Evolutionary conservation across 2,113 vertebrate genomes (phyloP).

Genomic region (Python bivittatus): DNA sequence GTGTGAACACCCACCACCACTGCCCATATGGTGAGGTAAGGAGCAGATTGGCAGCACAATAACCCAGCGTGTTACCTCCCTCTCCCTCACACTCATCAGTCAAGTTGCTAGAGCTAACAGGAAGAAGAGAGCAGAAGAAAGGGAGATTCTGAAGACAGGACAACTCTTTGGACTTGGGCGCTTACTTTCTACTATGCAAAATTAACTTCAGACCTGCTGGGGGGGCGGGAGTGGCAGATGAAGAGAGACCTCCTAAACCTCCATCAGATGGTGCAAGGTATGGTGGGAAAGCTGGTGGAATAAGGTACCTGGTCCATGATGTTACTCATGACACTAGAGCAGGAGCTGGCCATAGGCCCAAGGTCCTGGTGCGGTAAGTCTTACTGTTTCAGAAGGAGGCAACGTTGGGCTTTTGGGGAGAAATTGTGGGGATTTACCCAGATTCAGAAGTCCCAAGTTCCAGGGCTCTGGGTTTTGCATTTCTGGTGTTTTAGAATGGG

Average conservation of each 20-base stretch:
- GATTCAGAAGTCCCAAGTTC: background rate
- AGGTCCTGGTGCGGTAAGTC: background rate
- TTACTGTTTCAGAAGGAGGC: background rate
- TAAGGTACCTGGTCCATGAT: background rate
- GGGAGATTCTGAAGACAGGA: background rate
- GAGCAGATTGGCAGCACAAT: background rate
- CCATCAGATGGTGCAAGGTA: too few species aligned
- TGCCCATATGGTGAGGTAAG: constrained; percentile 13
- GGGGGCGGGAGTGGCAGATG: background rate
- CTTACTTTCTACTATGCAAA: background rate
- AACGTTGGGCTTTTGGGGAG: background rate
- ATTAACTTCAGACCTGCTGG: background rate
- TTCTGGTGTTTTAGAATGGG: background rate
- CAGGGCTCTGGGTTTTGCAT: background rate
- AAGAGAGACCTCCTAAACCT: background rate
- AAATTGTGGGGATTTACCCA: background rate
- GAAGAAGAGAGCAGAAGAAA: background rate
- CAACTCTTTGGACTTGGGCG: too few species aligned
- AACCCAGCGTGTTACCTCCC: background rate
- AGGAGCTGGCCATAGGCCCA: background rate
- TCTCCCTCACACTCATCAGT: background rate
- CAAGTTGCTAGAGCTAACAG: background rate
- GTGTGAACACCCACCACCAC: constrained; percentile 20
- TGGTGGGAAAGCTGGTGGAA: background rate
- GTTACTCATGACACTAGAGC: background rate